Evolutionary conservation across 2,797 vertebrate genomes (phyloP).

Genomic region (Micrastur ruficollis): DNA sequence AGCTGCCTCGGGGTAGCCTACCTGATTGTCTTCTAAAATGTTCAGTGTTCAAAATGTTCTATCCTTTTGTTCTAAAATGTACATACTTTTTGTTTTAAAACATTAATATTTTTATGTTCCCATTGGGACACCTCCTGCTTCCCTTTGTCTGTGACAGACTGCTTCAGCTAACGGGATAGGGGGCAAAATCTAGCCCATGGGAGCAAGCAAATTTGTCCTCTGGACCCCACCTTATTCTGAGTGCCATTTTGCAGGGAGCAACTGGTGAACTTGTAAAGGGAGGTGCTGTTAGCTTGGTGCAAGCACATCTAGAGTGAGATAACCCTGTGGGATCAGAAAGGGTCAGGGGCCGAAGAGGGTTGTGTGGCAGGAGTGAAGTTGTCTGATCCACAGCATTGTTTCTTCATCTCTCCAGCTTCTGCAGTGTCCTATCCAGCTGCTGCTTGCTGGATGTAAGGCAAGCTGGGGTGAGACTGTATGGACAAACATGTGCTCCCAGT

Average conservation of each 20-base stretch:
- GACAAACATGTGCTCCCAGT: neutral
- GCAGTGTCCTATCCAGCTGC: neutral
- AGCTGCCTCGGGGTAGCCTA: neutral
- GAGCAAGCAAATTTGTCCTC: neutral
- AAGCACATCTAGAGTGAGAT: neutral
- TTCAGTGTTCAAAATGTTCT: neutral
- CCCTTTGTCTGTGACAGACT: neutral
- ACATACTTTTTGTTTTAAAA: neutral
- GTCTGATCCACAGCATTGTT: neutral
- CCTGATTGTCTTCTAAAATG: neutral
- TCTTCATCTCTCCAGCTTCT: neutral
- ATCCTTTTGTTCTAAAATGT: neutral
- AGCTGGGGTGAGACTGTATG: neutral
- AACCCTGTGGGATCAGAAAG: neutral
- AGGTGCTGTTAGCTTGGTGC: neutral
- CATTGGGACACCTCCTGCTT: rapidly evolving
- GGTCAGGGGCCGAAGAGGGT: neutral
- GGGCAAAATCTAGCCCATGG: neutral
- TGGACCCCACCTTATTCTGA: neutral
- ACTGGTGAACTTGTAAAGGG: neutral
- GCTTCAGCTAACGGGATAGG: neutral
- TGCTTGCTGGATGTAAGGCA: neutral
- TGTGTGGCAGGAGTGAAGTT: neutral
- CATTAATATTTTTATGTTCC: neutral
- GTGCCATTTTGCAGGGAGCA: neutral